phyloP scores from a whole-genome alignment of 2,797 vertebrate species.

The Hemitrygon akajei region DNA sequence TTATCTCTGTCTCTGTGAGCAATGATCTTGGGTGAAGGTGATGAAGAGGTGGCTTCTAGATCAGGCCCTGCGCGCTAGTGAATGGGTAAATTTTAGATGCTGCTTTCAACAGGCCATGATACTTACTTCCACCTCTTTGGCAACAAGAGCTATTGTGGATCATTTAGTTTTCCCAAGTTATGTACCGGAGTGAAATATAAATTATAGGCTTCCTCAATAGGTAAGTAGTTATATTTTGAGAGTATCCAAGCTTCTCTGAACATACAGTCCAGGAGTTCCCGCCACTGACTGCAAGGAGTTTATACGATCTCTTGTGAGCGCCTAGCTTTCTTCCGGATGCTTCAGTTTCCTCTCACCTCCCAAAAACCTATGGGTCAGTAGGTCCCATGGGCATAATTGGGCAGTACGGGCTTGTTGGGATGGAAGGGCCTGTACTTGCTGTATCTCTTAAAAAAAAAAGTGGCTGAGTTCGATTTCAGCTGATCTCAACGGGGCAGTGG shows the following conservation, averaged over 20 bases:
- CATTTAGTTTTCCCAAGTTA: background rate
- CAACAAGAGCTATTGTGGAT: too few species aligned
- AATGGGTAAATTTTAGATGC: background rate
- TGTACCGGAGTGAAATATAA: background rate
- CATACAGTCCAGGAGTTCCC: background rate
- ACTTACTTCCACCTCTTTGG: background rate
- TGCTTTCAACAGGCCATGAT: background rate
- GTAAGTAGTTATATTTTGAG: background rate
- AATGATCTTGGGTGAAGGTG: background rate
- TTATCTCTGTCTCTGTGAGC: background rate
- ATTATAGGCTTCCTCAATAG: background rate
- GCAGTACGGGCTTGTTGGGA: too few species aligned
- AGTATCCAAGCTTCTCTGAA: background rate
- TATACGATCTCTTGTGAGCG: too few species aligned
- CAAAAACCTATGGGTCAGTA: too few species aligned
- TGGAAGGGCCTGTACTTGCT: too few species aligned
- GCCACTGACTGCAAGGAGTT: too few species aligned
- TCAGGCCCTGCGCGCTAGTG: background rate
- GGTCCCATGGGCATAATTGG: too few species aligned
- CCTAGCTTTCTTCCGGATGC: too few species aligned
- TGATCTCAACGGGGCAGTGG: background rate
- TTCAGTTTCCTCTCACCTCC: too few species aligned
- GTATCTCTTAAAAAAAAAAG: too few species aligned
- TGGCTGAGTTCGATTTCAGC: background rate
- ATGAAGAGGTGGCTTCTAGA: background rate